phyloP scores from a whole-genome alignment of 2,113 vertebrate species.

The Anser cygnoides region DNA sequence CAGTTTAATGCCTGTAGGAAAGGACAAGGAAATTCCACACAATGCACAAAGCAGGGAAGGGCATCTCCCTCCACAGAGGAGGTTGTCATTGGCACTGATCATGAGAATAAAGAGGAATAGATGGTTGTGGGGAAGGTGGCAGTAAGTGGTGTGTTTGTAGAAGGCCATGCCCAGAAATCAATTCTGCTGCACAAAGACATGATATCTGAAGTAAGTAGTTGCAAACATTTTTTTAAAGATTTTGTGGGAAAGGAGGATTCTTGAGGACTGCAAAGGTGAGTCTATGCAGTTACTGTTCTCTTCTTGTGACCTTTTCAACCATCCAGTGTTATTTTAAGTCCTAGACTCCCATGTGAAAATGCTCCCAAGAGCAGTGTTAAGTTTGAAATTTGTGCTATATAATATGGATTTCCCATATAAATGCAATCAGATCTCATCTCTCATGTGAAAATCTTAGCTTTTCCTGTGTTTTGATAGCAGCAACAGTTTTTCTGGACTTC shows the following conservation, averaged over 20 bases:
- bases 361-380: neutral
- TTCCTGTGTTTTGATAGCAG: neutral
- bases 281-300: neutral
- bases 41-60: neutral
- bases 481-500: neutral
- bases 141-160: neutral
- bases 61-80: neutral
- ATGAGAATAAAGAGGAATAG: neutral
- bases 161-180: neutral
- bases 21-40: neutral
- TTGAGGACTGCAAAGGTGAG: neutral
- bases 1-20: neutral
- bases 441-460: neutral
- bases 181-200: neutral
- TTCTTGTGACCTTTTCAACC: neutral
- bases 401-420: neutral
- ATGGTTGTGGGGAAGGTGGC: neutral
- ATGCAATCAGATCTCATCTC: neutral
- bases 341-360: neutral
- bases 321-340: neutral
- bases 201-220: neutral
- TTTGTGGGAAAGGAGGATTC: neutral
- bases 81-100: neutral
- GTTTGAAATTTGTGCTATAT: neutral
- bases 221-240: neutral